These are phyloP conservation scores for Ectropis crepuscularia DNA, from an alignment of 2,888 invertebrate genomes.

Conservation along the genomic window DNA sequence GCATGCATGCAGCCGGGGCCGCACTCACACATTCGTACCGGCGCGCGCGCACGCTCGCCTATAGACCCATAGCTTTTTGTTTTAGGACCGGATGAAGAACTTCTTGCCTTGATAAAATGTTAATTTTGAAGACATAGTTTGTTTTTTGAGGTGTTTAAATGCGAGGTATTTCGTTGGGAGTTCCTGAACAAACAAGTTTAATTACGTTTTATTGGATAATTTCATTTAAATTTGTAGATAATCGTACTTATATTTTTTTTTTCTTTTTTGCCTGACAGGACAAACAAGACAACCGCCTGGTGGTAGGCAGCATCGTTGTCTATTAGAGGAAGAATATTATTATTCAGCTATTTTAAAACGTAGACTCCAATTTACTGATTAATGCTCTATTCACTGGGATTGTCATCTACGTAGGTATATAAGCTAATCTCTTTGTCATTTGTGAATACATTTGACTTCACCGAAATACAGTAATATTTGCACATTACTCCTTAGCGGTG, in stretches of 20 bases:
- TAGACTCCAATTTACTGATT: no score
- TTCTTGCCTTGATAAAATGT: slow-evolving; percentile 54
- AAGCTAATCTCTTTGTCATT: no score
- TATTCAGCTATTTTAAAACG: no score
- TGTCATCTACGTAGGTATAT: no score
- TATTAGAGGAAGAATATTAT: no score
- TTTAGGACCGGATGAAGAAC: slow-evolving; percentile 59
- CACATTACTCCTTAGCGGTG: no score
- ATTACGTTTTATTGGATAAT: slow-evolving; percentile 1
- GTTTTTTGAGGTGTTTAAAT: slow-evolving; percentile 30
- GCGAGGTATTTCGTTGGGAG: slow-evolving; percentile 20
- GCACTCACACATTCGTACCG: slow-evolving; percentile 41
- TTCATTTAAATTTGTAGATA: background rate
- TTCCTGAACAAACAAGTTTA: slow-evolving; percentile 34
- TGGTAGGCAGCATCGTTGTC: no score
- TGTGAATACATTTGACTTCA: no score
- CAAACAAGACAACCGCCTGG: no score
- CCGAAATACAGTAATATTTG: no score
- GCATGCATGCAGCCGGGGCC: slow-evolving; percentile 16
- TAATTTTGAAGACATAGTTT: slow-evolving; percentile 41
- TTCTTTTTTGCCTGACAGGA: no score
- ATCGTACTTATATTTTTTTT: background rate
- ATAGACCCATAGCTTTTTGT: slow-evolving; percentile 59
- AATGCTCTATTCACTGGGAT: no score
- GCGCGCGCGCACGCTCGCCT: slow-evolving; percentile 61